These are phyloP conservation scores for Drosophila yakuba DNA, from an alignment of 1,140 invertebrate genomes.

Conservation along the genomic window DNA sequence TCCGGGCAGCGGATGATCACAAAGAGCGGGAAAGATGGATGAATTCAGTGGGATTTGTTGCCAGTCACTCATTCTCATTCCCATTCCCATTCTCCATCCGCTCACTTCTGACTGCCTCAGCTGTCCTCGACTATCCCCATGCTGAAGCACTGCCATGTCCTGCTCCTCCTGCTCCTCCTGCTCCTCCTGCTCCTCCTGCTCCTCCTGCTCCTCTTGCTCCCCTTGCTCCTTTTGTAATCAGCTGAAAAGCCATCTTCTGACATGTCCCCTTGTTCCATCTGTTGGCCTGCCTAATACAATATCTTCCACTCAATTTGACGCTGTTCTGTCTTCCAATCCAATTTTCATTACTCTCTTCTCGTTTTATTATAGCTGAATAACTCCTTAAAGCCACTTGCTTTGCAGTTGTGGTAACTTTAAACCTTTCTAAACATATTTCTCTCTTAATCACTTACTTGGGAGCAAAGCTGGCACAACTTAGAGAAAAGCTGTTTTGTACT, in stretches of 20 bases:
- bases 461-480: too few relatives aligned
- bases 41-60: neutral
- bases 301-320: slow-evolving; percentile 37
- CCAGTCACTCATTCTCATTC: slow-evolving; percentile 11
- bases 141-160: neutral
- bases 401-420: too few relatives aligned
- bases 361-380: neutral
- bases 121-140: neutral
- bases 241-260: slow-evolving; percentile 1
- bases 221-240: neutral
- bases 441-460: too few relatives aligned
- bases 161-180: neutral
- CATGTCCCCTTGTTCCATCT: slow-evolving; percentile 8
- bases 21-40: neutral
- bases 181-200: neutral
- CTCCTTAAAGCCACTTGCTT: neutral
- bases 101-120: neutral
- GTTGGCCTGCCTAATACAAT: slow-evolving; percentile 38
- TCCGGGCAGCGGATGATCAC: neutral
- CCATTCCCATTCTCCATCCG: too few relatives aligned
- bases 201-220: too few relatives aligned
- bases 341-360: neutral
- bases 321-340: neutral
- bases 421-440: too few relatives aligned
- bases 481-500: too few relatives aligned